Evolutionary conservation across 2,888 invertebrate species (phyloP), one percentile per base, ranked within the genome.

Genomic region (Crematogaster levior): DNA sequence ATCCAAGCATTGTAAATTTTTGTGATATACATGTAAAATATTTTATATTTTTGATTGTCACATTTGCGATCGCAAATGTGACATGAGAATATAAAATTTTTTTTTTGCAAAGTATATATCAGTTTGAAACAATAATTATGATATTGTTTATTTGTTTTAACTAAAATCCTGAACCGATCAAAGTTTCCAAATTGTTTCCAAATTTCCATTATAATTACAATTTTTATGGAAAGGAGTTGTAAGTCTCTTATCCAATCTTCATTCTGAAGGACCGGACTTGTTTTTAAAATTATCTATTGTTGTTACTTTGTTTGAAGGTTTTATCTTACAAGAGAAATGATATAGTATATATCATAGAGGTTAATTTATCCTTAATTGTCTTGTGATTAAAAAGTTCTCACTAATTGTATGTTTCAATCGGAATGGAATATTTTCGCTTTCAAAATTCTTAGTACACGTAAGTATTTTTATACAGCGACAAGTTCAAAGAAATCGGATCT

Each of bases 61-160:
- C 34, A 61, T 37, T 43, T 53, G n/a, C n/a, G n/a, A n/a, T n/a
- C n/a, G n/a, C 37, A 53, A 40, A 18, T 37, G 51, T 40, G 53
- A 43, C 21, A 65, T 74, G 40, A 15, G 48, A 85, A 84, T 92
- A 91, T 91, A 89, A 93, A 93, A 90, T 89, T 89, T 88, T 88
- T 91, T 82, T 84, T 87, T 89, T 86, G 73, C 83, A 85, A 84
- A 84, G 87, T 86, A 90, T 90, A 86, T 88, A 81, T 92, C 88
- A 92, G 90, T 91, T 92, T 88, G 84, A 88, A 87, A 90, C 92
- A n/a, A n/a, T n/a, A 93, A 91, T 89, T 89, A 90, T 92, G 90
- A 93, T 91, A 92, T 90, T 91, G 15, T 43, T 15, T 30, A 12
- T 34, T 73, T 60, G 5, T 37, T 60, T 21, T 5, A n/a, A 37